Evolutionary conservation across 2,888 invertebrate genomes (phyloP), one percentile per base, ranked within the genome.

Genomic region (Acronicta leporina): DNA sequence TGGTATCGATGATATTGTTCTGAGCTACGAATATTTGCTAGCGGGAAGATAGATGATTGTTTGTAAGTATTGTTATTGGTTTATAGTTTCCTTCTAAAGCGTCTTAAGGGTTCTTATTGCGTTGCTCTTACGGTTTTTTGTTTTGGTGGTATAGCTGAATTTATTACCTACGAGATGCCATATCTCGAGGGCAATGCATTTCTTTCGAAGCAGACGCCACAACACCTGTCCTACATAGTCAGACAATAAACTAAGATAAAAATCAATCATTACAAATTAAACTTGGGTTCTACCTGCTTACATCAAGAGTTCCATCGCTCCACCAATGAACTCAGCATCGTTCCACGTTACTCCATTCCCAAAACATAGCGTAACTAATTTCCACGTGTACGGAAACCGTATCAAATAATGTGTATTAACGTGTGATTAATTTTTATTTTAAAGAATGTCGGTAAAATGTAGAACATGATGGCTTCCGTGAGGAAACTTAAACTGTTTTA

Each of bases 321-420:
- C 2, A 20, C 4, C 20, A 20, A 2, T 20, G 20, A 20, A 20
- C 20, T 20, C 20, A n/a, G n/a, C n/a, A n/a, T n/a, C 57, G 40
- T 33, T 46, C 45, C 42, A 54, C 49, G 38, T 46, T 40, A 43
- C 42, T 48, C 51, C 60, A 66, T 73, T 73, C 57, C 68, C 68
- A 48, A 50, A 61, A 75, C 63, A 64, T 63, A 68, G 49, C 43
- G 45, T 62, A 66, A 73, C 68, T 66, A 66, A 73, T 75, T 76
- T 66, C 25, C 44, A 48, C 59, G 25, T 51, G 42, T 47, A 51
- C 30, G 45, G 42, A 43, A 63, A 60, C 55, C 35, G 47, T 57
- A 20, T 55, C 44, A 75, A 58, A 62, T 60, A 71, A 59, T 60
- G 44, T 66, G 54, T 45, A 43, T 46, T 56, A 11, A 20, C 4